These are phyloP conservation scores for Iphiclides podalirius DNA, from an alignment of 2,888 invertebrate species.

Conservation along the genomic window DNA sequence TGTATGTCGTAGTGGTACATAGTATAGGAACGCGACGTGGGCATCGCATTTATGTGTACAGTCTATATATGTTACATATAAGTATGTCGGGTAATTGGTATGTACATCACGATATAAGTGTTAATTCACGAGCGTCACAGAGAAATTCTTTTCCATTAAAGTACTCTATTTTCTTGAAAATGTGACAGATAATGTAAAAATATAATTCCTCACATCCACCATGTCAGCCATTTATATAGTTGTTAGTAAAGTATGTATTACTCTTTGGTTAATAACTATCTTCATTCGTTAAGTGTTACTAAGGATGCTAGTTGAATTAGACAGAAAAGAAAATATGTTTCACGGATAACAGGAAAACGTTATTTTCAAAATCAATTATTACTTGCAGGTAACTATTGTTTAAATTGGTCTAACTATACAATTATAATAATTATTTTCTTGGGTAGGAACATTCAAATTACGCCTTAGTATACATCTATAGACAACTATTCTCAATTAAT, in stretches of 20 bases:
- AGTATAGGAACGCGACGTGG: too few species aligned
- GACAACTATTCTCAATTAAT: slow-evolving; percentile 38
- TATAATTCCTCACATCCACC: slow-evolving; percentile 11
- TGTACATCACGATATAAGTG: too few species aligned
- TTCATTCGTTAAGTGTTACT: slow-evolving; percentile 7
- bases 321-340: slow-evolving; percentile 7
- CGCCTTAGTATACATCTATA: slow-evolving; percentile 39
- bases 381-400: slow-evolving; percentile 60
- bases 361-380: slow-evolving; percentile 18
- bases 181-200: too few species aligned
- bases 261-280: slow-evolving; percentile 30
- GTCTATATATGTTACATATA: too few species aligned
- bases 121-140: too few species aligned
- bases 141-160: too few species aligned
- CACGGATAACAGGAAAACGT: slow-evolving; percentile 1
- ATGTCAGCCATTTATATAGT: background rate
- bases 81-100: too few species aligned
- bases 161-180: too few species aligned
- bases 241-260: slow-evolving; percentile 11
- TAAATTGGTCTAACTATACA: slow-evolving; percentile 55
- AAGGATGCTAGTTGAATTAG: background rate
- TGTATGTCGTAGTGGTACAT: too few species aligned
- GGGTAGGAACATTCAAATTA: slow-evolving; percentile 76
- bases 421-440: slow-evolving; percentile 55
- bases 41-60: too few species aligned